Base-by-base conservation (phyloP, 2,888 invertebrate genomes). In the Merodon equestris region DNA sequence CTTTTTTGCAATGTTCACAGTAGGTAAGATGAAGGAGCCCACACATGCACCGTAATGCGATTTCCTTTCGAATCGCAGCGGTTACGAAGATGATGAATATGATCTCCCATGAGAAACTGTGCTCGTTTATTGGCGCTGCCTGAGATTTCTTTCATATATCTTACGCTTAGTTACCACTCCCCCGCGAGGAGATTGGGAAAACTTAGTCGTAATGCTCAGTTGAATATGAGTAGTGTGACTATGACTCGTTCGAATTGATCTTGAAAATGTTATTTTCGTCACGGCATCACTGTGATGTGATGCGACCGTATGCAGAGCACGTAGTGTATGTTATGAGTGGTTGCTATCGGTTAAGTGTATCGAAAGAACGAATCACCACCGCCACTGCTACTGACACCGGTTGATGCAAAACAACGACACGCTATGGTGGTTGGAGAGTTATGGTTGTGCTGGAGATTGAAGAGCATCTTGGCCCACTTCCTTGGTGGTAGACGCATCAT, bases 251-350 rank as follows among this genome's bases (percentile, higher is more conserved):
- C 27, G 27, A 64, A 73, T 73, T 79, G 79, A 79, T 79, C 79
- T 79, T 79, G 79, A 73, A 40, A 68, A 73, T 63, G 79, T 73
- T 79, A 79, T 73, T 79, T 73, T 68, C 60, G 56, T 73, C 64
- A 47, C 48, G n/a, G 50, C 53, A 18, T 44, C 27, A 45, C 17
- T 44, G 53, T 67, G 51, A 27, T 38, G 54, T 19, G 56, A 48
- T 27, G 27, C 27, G 27, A 27, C 27, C 60, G 38, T 61, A 67
- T 50, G 50, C 51, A 48, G 56, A 38, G 19, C 45, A 53, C 19
- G 40, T 56, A 54, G 19, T 64, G 51, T 68, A 58, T 58, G 57
- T 72, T 51, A 64, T 70, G 38, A 50, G 47, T 15, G 48, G n/a
- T 53, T 60, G 53, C 70, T 71, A 76, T 57, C 40, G 61, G 53